These are phyloP conservation scores for Plagiodera versicolora DNA, from an alignment of 2,888 invertebrate species.

Conservation along the genomic window DNA sequence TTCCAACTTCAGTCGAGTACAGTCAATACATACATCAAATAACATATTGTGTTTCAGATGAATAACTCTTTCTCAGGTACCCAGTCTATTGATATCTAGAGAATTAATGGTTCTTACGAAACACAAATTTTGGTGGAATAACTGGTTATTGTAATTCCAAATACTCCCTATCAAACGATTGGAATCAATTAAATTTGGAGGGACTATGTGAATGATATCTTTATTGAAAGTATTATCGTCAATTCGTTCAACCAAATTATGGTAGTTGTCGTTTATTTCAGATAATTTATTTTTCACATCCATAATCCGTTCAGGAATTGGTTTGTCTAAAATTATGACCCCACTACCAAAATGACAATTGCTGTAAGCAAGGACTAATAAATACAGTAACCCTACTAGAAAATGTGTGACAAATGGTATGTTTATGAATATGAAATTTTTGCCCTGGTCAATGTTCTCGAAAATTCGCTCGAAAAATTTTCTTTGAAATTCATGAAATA, in stretches of 20 bases:
- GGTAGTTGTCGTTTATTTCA: slow-evolving; percentile 27
- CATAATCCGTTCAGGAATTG: slow-evolving; percentile 3
- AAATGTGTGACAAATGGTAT: slow-evolving; percentile 49
- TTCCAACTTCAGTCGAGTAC: too few relatives aligned
- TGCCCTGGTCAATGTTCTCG: slow-evolving; percentile 24
- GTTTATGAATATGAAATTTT: slow-evolving; percentile 44
- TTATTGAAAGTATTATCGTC: slow-evolving; percentile 16
- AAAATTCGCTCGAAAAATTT: slow-evolving; percentile 35
- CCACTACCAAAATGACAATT: slow-evolving; percentile 38
- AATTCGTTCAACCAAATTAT: slow-evolving; percentile 8
- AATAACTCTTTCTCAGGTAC: neutral
- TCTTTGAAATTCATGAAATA: slow-evolving; percentile 41
- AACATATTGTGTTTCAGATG: too few relatives aligned
- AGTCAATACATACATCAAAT: neutral
- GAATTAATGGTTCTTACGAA: slow-evolving; percentile 9
- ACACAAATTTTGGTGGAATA: slow-evolving; percentile 25
- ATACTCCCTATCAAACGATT: slow-evolving; percentile 21
- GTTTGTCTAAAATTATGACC: slow-evolving; percentile 31
- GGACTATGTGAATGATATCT: slow-evolving; percentile 40
- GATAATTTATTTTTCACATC: slow-evolving; percentile 25
- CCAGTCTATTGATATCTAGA: neutral
- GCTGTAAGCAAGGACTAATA: slow-evolving; percentile 41
- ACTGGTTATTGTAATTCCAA: slow-evolving; percentile 36
- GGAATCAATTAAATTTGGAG: slow-evolving; percentile 27
- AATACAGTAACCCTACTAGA: slow-evolving; percentile 46